phyloP scores from a whole-genome alignment of 1,140 invertebrate genomes.

The Rhynchophorus ferrugineus region DNA sequence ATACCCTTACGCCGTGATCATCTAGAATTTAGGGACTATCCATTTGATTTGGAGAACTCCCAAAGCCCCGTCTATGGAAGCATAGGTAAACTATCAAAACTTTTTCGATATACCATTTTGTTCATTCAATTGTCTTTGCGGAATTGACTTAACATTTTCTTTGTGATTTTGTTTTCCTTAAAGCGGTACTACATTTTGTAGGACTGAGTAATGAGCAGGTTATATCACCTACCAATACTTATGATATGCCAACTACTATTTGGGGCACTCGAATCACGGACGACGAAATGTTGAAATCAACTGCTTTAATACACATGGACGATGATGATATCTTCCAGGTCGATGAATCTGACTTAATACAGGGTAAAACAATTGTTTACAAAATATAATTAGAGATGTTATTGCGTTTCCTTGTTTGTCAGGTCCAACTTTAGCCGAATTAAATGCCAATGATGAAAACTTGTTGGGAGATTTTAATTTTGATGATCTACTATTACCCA shows the following conservation, averaged over 20 bases:
- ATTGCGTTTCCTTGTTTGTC: neutral
- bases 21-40: slow-evolving; percentile 44
- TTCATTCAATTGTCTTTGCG: neutral
- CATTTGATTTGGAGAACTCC: slow-evolving; percentile 44
- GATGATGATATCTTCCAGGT: slow-evolving; percentile 87
- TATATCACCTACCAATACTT: slow-evolving; percentile 16
- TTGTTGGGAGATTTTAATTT: slow-evolving; percentile 75
- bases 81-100: slow-evolving; percentile 9
- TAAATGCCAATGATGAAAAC: slow-evolving; percentile 79
- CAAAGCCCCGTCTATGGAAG: slow-evolving; percentile 39
- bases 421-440: slow-evolving; percentile 71
- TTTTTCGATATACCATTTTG: neutral
- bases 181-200: too few species aligned
- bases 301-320: slow-evolving; percentile 63
- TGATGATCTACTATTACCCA: slow-evolving; percentile 71
- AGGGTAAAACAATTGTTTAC: slow-evolving; percentile 35
- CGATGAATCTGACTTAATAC: slow-evolving; percentile 75
- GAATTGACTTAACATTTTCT: too few species aligned
- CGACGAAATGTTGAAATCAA: slow-evolving; percentile 45
- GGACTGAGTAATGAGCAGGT: slow-evolving; percentile 9
- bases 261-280: slow-evolving; percentile 29
- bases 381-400: neutral
- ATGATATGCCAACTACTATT: slow-evolving; percentile 18
- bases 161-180: too few species aligned
- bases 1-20: slow-evolving; percentile 44